Conservation (phyloP, 2,113 vertebrate genomes). For the Heterocephalus glaber region DNA sequence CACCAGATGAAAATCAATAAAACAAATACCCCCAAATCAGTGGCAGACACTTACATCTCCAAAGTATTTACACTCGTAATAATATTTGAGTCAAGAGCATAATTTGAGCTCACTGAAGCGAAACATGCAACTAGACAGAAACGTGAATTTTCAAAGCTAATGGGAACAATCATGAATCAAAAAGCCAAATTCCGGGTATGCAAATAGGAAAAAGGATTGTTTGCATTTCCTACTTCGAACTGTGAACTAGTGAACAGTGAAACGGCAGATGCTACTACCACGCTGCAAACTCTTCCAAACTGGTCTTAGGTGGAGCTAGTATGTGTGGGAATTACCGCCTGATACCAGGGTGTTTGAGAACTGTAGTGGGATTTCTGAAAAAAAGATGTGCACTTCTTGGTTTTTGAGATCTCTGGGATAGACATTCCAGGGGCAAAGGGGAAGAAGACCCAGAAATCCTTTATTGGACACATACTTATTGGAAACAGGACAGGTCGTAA, state of each 20-base stretch:
- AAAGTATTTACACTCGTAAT: constrained; percentile 88
- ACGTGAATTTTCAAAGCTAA: constrained; percentile 85
- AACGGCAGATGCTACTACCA: constrained; percentile 80
- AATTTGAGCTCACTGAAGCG: constrained; percentile 86
- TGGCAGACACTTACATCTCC: constrained; percentile 83
- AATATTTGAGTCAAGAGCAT: constrained; percentile 87
- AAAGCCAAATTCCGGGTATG: constrained; percentile 82
- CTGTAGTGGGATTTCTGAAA: constrained; percentile 44
- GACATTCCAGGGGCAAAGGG: background rate
- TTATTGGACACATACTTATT: background rate
- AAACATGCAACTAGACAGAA: constrained; percentile 84
- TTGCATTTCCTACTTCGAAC: constrained; percentile 82
- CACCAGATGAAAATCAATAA: constrained; percentile 85
- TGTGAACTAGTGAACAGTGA: constrained; percentile 81
- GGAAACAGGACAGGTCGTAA: no score
- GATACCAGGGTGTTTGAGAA: constrained; percentile 42
- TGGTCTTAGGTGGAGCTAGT: constrained; percentile 58
- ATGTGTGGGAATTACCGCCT: constrained; percentile 71
- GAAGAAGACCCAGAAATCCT: background rate
- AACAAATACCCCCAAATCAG: constrained; percentile 83
- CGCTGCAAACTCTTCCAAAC: constrained; percentile 79
- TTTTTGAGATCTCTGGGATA: background rate
- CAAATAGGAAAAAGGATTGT: constrained; percentile 82
- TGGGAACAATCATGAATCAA: constrained; percentile 81
- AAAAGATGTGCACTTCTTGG: background rate